A percentile compares a stretch with the other conserved stretches of the same genome.
These are phyloP conservation scores for Aphrocallistes beatrix DNA, from an alignment of 37 sponge, comb jelly and placozoan genomes.

Conservation along the genomic window DNA sequence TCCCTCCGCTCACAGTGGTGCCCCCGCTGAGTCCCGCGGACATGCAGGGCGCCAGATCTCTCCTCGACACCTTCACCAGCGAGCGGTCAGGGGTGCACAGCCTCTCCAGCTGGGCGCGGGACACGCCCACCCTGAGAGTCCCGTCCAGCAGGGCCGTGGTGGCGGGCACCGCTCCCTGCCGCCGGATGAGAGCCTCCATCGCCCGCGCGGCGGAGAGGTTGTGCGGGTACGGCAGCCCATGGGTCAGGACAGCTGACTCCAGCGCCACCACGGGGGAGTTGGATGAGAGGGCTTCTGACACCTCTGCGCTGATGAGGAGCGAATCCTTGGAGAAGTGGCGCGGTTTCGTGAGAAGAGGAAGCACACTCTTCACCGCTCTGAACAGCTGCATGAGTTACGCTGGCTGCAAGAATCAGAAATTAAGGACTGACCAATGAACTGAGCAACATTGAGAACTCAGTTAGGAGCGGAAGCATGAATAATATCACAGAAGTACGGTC, in stretches of 20 bases:
- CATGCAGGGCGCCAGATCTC: constrained; percentile 23
- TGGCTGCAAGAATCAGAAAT: too few species aligned
- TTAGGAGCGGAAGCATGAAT: too few species aligned
- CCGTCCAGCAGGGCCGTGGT: constrained; percentile 81
- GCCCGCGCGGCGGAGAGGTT: constrained; percentile 52
- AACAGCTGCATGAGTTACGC: too few species aligned
- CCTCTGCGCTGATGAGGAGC: constrained; percentile 39
- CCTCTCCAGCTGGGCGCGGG: background rate
- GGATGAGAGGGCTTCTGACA: constrained; percentile 34
- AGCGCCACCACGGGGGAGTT: constrained; percentile 71
- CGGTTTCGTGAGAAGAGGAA: background rate
- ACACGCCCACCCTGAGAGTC: constrained; percentile 46
- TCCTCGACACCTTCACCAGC: constrained; percentile 20
- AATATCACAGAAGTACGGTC: too few species aligned
- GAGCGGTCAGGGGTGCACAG: background rate
- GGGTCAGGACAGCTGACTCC: constrained; percentile 90
- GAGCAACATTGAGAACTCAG: too few species aligned
- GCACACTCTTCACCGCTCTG: background rate
- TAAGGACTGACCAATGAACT: too few species aligned
- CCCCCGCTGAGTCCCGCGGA: constrained; percentile 59
- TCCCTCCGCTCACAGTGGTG: constrained; percentile 85
- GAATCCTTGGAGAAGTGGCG: background rate
- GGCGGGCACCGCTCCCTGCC: constrained; percentile 63
- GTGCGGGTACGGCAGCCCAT: constrained; percentile 86
- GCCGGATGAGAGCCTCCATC: constrained; percentile 49